phyloP scores from a whole-genome alignment of 2,888 invertebrate species.

The Trichopoda pennipes region DNA sequence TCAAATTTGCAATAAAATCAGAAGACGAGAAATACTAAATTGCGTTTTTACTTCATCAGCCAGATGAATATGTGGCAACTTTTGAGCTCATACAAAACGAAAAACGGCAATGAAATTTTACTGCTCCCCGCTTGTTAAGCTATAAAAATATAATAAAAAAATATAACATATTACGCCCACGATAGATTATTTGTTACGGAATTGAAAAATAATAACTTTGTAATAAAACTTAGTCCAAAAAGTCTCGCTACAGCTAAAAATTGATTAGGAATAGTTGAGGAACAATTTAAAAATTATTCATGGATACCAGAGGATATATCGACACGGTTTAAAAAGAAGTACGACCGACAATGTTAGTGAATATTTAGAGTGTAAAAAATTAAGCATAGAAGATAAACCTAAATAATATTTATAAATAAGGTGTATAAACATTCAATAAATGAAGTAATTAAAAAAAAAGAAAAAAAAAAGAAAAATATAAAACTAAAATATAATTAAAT shows the following conservation, averaged over 20 bases:
- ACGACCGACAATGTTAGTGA: constrained; percentile 91
- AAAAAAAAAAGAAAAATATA: too few species aligned
- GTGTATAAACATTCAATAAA: background rate
- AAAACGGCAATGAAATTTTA: constrained; percentile 69
- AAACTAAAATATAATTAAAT: too few species aligned
- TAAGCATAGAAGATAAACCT: constrained; percentile 83
- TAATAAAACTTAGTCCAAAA: constrained; percentile 67
- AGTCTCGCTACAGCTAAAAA: constrained; percentile 66
- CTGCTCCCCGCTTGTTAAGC: constrained; percentile 69
- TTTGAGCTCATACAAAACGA: constrained; percentile 73
- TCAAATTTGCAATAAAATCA: constrained; percentile 79
- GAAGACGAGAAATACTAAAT: constrained; percentile 79
- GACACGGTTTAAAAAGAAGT: constrained; percentile 88
- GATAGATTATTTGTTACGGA: constrained; percentile 73
- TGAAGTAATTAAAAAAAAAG: background rate
- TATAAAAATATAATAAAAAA: constrained; percentile 73
- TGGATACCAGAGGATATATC: constrained; percentile 81
- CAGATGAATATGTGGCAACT: constrained; percentile 79
- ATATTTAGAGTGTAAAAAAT: constrained; percentile 88
- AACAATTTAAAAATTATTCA: constrained; percentile 71
- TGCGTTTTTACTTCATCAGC: constrained; percentile 81
- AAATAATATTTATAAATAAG: constrained; percentile 63
- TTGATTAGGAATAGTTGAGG: constrained; percentile 74
- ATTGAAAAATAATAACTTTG: constrained; percentile 72
- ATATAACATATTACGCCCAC: constrained; percentile 71